Base-by-base conservation (phyloP, 2,888 invertebrate species). In the Teleiodes luculella region DNA sequence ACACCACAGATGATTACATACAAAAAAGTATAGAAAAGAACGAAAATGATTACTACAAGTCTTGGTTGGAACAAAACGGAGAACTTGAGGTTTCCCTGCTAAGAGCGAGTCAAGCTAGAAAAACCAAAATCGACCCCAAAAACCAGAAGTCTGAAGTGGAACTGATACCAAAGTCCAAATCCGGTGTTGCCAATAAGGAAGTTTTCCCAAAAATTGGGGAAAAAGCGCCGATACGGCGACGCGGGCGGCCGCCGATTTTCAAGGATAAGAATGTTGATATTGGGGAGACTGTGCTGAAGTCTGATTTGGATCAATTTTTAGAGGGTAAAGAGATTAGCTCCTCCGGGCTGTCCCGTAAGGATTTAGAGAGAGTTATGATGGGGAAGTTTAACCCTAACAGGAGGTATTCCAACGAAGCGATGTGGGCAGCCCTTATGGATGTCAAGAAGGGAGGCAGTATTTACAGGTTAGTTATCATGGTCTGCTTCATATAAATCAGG, bases 401-500 rank as follows among this genome's bases (percentile, higher is more conserved):
- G 37, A 69, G 90, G 53, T 90, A 90, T 57, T 90, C 90, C 0
- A 90, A 90, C 54, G 88, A 91, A 55, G 91, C 91, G 0, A 86
- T 91, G 80, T 91, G 91, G 87, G 89, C 90, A 1, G 91, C 91
- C 1, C 72, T 91, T 1, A 91, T 91, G 91, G 91, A 91, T 56
- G 91, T 92, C 0, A 91, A 91, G 62, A 86, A 89, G 56, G 92
- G 92, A 1, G 91, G 91, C 1, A 92, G 92, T 68, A 92, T 92
- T 61, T 92, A 92, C 61, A 87, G 91, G 91, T 91, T 41, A 72
- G 76, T 41, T 48, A 50, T 46, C n/a, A n/a, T n/a, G n/a, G n/a
- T n/a, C n/a, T n/a, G n/a, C n/a, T n/a, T n/a, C n/a, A n/a, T n/a
- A n/a, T n/a, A n/a, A n/a, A n/a, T n/a, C n/a, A n/a, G n/a, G n/a